Base-by-base conservation (phyloP, 2,113 vertebrate genomes). In the Donacobius atricapilla region DNA sequence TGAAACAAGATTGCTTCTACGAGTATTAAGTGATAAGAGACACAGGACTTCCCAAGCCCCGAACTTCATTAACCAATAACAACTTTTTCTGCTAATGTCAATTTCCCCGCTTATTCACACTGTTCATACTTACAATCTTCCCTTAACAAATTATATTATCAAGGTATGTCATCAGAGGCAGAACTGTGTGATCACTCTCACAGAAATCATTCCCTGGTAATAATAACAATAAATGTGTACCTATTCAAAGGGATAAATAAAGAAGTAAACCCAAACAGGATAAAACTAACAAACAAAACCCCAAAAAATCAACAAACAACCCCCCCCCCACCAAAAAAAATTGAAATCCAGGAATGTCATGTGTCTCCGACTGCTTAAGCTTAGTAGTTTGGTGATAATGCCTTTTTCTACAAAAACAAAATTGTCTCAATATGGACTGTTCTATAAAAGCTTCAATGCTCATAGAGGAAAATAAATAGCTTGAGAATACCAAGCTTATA, bases 291-390 rank as follows among this genome's bases (percentile, higher is more conserved):
- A 63, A 48, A 33, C 3, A 39, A 69, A 27, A 8, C 15, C 2
- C 4, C 20, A 39, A 30, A 7, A 35, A 40, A 22, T 9, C 47
- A 40, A 50, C 8, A 24, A 53, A 9, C 10, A 18, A 3, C 8
- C 4, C 19, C 5, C 3, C 0, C 1, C 16, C 19, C 6, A n/a
- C n/a, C 3, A 2, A 9, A 1, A 31, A 39, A 37, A 42, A 11
- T n/a, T 2, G 44, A 23, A 53, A 76, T 48, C 2, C 40, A 77
- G 16, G 6, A 7, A 51, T 45, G 6, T 15, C 31, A 16, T 25
- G 20, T 53, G 22, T 6, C 6, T 81, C n/a, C 0, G 0, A 22
- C 10, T 18, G 4, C 63, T 71, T 54, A 84, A 78, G 42, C 4
- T 35, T 50, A 60, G n/a, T 25, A 40, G 18, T 54, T 82, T 45